Conservation (phyloP, 2,888 invertebrate species). For the Platycheirus albimanus region DNA sequence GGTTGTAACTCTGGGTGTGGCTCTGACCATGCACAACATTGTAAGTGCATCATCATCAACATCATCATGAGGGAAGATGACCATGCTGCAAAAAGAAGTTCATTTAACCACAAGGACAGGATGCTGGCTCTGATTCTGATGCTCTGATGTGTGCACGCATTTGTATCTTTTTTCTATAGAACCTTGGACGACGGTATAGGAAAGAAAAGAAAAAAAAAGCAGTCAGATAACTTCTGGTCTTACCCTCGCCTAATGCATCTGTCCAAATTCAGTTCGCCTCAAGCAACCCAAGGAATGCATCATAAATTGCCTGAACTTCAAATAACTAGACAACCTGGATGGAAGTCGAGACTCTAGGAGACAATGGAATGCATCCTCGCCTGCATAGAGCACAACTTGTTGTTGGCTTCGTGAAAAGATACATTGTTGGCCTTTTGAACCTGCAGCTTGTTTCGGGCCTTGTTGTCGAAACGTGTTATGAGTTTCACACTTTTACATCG, state of each 20-base stretch:
- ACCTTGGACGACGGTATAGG: conserved; percentile 7
- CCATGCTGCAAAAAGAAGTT: conserved; percentile 10
- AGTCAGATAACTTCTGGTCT: conserved; percentile 69
- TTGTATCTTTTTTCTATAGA: conserved; percentile 29
- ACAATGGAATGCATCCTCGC: conserved; percentile 62
- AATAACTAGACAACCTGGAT: conserved; percentile 59
- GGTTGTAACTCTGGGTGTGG: conserved; percentile 55
- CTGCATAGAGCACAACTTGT: conserved; percentile 40
- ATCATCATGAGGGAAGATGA: conserved; percentile 28
- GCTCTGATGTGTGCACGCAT: conserved; percentile 12
- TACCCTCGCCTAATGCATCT: conserved; percentile 67
- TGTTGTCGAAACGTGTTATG: conserved; percentile 71
- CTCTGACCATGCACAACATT: conserved; percentile 43
- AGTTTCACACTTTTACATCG: conserved; percentile 70
- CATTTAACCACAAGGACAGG: conserved; percentile 44
- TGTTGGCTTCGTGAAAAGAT: conserved; percentile 13
- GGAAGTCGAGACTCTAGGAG: conserved; percentile 30
- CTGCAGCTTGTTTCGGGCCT: conserved; percentile 56
- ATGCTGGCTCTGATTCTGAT: conserved; percentile 16
- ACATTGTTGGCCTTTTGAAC: conserved; percentile 73
- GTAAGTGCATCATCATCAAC: conserved; percentile 40
- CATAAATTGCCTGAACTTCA: conserved; percentile 61
- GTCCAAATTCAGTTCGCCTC: conserved; percentile 56
- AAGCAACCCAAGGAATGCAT: conserved; percentile 44
- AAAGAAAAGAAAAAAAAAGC: conserved; percentile 30